These are phyloP conservation scores for Protobothrops flavoviridis DNA, from an alignment of 2,113 vertebrate species.

Conservation along the genomic window DNA sequence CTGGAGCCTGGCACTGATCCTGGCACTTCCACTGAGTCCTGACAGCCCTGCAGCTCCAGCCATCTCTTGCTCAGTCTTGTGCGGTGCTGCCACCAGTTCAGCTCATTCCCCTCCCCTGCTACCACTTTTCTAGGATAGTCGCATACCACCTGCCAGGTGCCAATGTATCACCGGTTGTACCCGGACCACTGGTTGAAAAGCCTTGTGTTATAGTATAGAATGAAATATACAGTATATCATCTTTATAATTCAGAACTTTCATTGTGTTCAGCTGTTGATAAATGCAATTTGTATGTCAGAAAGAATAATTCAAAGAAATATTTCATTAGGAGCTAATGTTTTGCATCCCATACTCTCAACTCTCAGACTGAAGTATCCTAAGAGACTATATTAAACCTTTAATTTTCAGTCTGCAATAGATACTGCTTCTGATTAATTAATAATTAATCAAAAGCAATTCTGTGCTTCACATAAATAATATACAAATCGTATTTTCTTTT, in stretches of 20 bases:
- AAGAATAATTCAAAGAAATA: conserved; percentile 42
- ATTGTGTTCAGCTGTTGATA: conserved; percentile 41
- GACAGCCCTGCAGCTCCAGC: no score
- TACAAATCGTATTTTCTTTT: neutral
- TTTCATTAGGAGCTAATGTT: conserved; percentile 1
- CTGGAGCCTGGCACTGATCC: no score
- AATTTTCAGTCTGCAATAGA: neutral
- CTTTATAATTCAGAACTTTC: conserved; percentile 30
- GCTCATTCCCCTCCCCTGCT: no score
- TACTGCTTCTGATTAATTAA: conserved; percentile 6
- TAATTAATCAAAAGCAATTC: neutral
- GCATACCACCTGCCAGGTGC: no score
- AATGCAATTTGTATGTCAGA: conserved; percentile 10
- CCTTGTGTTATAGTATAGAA: no score
- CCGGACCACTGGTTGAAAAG: no score
- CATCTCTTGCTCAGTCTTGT: no score
- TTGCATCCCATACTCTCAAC: neutral
- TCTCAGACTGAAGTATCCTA: neutral
- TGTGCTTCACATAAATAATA: neutral
- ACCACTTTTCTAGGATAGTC: no score
- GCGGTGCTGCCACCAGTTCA: no score
- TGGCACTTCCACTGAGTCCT: no score
- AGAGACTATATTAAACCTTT: neutral
- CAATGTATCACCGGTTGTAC: no score
- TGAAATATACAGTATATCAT: conserved; percentile 25